Base-by-base conservation (phyloP, 2,888 invertebrate species). In the Apamea epomidion region DNA sequence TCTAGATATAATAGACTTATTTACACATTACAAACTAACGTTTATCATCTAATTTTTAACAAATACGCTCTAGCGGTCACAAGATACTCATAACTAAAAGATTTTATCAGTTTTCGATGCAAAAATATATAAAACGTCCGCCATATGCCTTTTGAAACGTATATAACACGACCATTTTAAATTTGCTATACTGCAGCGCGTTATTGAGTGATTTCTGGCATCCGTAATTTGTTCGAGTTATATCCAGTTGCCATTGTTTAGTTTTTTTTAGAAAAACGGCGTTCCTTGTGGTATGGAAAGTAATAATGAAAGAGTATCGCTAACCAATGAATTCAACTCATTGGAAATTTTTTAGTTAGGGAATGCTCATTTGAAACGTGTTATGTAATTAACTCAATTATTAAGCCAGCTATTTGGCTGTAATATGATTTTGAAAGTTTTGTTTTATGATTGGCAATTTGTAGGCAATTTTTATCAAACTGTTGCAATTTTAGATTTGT, bases 81-180 rank as follows among this genome's bases (percentile, higher is more conserved):
- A 95, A 96, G 95, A 95, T 95, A 96, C 93, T 96, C 97, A 97
- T 97, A 97, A 96, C 97, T 97, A 97, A 97, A 97, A 97, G 95
- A 97, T 97, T 97, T 97, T 96, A 96, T 96, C 96, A 96, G 95
- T 96, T 97, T 97, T 96, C 95, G 93, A 96, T 97, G 97, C 97
- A 97, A 97, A 97, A 97, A 97, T 96, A 97, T 97, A 97, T 97
- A 97, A 97, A 97, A 97, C 96, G 96, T 97, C 97, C 97, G 97
- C 97, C 97, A 97, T 97, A 97, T 97, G 97, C 97, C 96, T 97
- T 97, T 96, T 96, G 96, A 95, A 95, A 96, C 95, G 94, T 96
- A 93, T 95, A 93, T 93, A 93, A 93, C 77, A 83, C 92, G 86
- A 90, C 87, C 81, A 93, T 94, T 89, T 93, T 88, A 16, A 74